A percentile compares a stretch with the other conserved stretches of the same genome.
Conservation (phyloP, 2,797 vertebrate species). For the Podarcis siculus region DNA sequence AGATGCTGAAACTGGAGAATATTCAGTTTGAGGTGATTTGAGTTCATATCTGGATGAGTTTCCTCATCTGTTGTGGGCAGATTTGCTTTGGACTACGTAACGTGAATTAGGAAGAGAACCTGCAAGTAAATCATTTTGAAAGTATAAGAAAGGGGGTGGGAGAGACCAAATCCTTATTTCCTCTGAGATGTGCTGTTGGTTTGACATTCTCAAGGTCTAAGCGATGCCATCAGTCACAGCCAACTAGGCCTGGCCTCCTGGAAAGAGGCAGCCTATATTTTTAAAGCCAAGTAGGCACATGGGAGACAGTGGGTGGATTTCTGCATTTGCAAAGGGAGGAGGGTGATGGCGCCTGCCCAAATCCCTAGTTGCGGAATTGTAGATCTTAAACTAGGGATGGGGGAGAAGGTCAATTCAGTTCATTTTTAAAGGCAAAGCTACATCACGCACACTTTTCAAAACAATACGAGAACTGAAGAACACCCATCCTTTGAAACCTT, state of each 20-base stretch:
- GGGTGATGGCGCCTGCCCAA: neutral
- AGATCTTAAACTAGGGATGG: neutral
- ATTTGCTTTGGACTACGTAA: neutral
- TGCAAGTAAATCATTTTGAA: constrained; percentile 26
- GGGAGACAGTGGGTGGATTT: neutral
- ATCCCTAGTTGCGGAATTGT: neutral
- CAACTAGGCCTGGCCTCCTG: neutral
- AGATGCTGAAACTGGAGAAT: neutral
- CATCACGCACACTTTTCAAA: no score
- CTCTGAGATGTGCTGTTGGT: neutral
- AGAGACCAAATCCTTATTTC: constrained; percentile 40
- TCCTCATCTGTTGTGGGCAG: neutral
- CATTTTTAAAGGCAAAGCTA: no score
- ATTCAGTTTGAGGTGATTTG: neutral
- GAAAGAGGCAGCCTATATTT: neutral
- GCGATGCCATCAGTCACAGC: constrained; percentile 43
- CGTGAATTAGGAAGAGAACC: constrained; percentile 4
- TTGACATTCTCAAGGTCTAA: constrained; percentile 44
- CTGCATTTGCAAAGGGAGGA: constrained; percentile 25
- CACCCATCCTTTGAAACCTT: no score
- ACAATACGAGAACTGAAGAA: no score
- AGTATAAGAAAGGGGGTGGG: neutral
- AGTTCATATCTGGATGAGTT: neutral
- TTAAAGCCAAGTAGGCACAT: neutral
- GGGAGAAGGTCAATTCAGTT: no score